These are phyloP conservation scores for Ostrea edulis DNA, from an alignment of 1,140 invertebrate species.

Conservation along the genomic window DNA sequence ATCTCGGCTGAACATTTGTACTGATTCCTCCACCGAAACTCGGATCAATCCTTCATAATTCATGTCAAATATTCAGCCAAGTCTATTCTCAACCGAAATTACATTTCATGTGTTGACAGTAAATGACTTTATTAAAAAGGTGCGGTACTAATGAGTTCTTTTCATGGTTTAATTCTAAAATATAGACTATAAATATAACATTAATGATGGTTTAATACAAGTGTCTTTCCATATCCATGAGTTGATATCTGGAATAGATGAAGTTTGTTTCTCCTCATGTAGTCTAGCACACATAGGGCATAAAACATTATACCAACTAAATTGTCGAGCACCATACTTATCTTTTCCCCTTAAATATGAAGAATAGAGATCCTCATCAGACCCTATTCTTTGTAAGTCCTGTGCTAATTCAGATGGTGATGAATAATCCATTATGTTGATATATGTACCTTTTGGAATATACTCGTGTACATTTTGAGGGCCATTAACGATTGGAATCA, in stretches of 20 bases:
- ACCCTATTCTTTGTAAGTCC: neutral
- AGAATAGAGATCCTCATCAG: neutral
- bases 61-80: neutral
- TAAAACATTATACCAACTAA: neutral
- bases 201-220: neutral
- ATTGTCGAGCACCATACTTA: neutral
- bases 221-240: neutral
- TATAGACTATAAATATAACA: neutral
- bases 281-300: neutral
- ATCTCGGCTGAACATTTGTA: too few species aligned
- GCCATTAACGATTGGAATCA: neutral
- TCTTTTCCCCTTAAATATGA: neutral
- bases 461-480: neutral
- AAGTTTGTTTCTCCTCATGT: neutral
- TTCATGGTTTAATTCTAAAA: too few species aligned
- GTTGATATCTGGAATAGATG: neutral
- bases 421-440: neutral
- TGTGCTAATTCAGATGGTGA: neutral
- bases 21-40: too few species aligned
- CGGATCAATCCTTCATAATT: too few species aligned
- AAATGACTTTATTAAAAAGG: too few species aligned
- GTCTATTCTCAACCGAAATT: neutral
- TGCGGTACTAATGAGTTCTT: too few species aligned
- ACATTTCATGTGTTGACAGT: neutral
- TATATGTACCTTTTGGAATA: neutral